phyloP scores from a whole-genome alignment of 2,113 vertebrate species.

The Gila orcuttii region DNA sequence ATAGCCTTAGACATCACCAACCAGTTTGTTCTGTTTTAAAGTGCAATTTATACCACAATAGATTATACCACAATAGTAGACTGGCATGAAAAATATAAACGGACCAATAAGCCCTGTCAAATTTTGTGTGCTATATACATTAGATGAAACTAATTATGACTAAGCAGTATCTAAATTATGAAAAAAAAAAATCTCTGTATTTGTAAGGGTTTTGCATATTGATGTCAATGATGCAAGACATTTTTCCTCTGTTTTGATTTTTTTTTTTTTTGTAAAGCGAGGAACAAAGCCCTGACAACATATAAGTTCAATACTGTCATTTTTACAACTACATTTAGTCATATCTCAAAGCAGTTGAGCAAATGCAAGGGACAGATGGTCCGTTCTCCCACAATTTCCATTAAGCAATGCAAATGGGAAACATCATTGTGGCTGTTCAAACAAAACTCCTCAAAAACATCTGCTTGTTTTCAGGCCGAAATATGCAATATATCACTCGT shows the following conservation, averaged over 20 bases:
- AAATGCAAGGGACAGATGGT: conserved; percentile 38
- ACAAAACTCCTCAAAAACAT: conserved; percentile 69
- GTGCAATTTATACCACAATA: background rate
- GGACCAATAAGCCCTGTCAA: background rate
- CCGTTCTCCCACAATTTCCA: conserved; percentile 47
- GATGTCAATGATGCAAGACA: conserved; percentile 25
- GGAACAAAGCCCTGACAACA: conserved; percentile 4
- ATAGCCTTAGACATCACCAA: background rate
- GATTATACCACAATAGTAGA: background rate
- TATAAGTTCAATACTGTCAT: conserved; percentile 14
- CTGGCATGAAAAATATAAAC: background rate
- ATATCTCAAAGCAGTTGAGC: conserved; percentile 17
- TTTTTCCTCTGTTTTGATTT: too few species aligned
- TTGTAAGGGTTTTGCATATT: background rate
- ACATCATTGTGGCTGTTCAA: conserved; percentile 58
- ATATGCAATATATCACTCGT: conserved; percentile 67
- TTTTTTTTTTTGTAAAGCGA: too few species aligned
- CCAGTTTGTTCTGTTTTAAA: background rate
- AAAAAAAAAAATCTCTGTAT: background rate
- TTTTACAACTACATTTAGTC: conserved; percentile 25
- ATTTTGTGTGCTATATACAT: background rate
- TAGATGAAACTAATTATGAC: conserved; percentile 6
- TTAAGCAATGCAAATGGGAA: conserved; percentile 57
- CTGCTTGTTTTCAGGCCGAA: conserved; percentile 72
- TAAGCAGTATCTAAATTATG: background rate